phyloP scores from a whole-genome alignment of 1,140 invertebrate species.

The Caenorhabditis elegans region WBcel235 BX284602.5:5831001-5831500 shows the following conservation, averaged over 20 bases:
- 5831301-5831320: slow-evolving; percentile 49
- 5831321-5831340: slow-evolving; percentile 50
- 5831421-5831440: slow-evolving; percentile 40
- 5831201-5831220: not conserved
- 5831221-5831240: slow-evolving; percentile 36
- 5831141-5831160: slow-evolving; percentile 50
- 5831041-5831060: not conserved
- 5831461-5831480: slow-evolving; percentile 47
- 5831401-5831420: slow-evolving; percentile 47
- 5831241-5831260: slow-evolving; percentile 39
- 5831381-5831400: slow-evolving; percentile 45
- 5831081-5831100: slow-evolving; percentile 51
- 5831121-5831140: slow-evolving; percentile 56
- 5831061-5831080: slow-evolving; percentile 3
- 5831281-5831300: slow-evolving; percentile 33
- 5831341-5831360: slow-evolving; percentile 47
- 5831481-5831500: slow-evolving; percentile 39
- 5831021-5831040: slow-evolving; percentile 44
- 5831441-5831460: slow-evolving; percentile 49
- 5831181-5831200: slow-evolving; percentile 21
- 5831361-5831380: slow-evolving; percentile 46
- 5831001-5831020: slow-evolving; percentile 51
- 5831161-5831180: slow-evolving; percentile 19
- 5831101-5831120: slow-evolving; percentile 57
- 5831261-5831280: slow-evolving; percentile 10